A percentile compares a stretch with the other conserved stretches of the same genome.
Evolutionary conservation across 2,797 vertebrate species (phyloP).

Genomic region (Champsocephalus esox): DNA sequence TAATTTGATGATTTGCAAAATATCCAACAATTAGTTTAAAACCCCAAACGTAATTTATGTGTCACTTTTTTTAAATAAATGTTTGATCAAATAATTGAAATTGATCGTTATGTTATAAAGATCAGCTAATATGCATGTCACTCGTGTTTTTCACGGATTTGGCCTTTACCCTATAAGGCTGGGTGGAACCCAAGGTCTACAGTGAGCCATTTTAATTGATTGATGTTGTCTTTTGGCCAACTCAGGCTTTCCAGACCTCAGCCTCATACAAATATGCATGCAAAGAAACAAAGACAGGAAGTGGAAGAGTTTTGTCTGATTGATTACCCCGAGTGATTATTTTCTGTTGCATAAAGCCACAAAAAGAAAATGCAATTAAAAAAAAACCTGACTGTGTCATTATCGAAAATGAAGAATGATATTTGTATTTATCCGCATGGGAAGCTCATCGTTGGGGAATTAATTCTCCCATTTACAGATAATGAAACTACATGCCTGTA

Average conservation of each 20-base stretch:
- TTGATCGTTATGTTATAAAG: conserved; percentile 1
- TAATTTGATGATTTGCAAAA: neutral
- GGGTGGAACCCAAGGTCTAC: conserved; percentile 67
- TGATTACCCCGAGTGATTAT: conserved; percentile 59
- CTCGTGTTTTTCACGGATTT: conserved; percentile 41
- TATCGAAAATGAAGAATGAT: neutral
- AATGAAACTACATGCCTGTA: neutral
- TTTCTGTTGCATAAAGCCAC: conserved; percentile 51
- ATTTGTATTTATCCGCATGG: conserved; percentile 7
- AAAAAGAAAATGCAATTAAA: neutral
- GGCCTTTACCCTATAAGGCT: conserved; percentile 49
- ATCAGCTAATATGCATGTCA: conserved; percentile 21
- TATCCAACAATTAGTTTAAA: neutral
- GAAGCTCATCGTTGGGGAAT: neutral
- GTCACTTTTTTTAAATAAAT: neutral
- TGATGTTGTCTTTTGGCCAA: conserved; percentile 73
- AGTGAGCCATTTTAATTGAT: conserved; percentile 64
- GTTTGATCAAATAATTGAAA: conserved; percentile 15
- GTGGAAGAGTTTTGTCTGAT: conserved; percentile 68
- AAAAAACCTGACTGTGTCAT: conserved; percentile 13
- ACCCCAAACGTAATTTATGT: no score
- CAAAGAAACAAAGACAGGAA: conserved; percentile 85
- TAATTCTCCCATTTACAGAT: neutral
- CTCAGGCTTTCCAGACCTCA: conserved; percentile 58
- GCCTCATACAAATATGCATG: conserved; percentile 78